A percentile compares a stretch with the other conserved stretches of the same genome.
phyloP scores from a whole-genome alignment of 2,113 vertebrate species.

The Aplodontia rufa region DNA sequence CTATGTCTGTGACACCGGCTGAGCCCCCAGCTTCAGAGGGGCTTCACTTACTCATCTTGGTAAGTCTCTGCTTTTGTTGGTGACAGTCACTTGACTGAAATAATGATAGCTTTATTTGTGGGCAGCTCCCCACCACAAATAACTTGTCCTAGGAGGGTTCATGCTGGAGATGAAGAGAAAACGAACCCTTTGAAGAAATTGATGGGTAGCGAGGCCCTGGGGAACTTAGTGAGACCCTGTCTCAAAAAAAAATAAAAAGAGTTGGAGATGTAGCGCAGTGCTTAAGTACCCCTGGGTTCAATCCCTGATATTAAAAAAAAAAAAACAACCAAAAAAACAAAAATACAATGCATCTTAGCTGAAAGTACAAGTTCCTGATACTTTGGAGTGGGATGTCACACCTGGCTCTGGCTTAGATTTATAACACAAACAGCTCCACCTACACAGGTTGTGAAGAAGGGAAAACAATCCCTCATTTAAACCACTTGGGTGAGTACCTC shows the following conservation, averaged over 20 bases:
- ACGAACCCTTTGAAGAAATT: background rate
- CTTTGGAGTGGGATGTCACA: background rate
- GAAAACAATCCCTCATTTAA: conserved; percentile 8
- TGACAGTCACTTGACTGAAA: background rate
- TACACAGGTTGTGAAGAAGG: background rate
- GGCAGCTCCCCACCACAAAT: background rate
- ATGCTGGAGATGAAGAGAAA: conserved; percentile 5
- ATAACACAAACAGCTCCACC: background rate
- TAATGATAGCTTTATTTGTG: background rate
- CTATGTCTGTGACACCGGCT: background rate
- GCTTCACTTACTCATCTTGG: background rate
- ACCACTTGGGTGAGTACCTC: background rate
- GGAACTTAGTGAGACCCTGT: no score
- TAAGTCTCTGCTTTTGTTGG: background rate
- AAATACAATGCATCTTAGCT: no score
- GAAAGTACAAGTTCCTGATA: background rate
- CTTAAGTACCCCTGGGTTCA: no score
- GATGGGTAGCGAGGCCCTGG: no score
- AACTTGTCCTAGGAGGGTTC: background rate
- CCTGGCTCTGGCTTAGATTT: background rate
- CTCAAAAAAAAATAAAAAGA: no score
- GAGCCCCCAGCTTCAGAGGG: background rate
- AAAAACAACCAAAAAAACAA: no score
- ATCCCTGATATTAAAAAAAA: no score
- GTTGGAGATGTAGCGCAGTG: no score